Evolutionary conservation across 2,888 invertebrate species (phyloP).

Genomic region (Julus scandinavius): DNA sequence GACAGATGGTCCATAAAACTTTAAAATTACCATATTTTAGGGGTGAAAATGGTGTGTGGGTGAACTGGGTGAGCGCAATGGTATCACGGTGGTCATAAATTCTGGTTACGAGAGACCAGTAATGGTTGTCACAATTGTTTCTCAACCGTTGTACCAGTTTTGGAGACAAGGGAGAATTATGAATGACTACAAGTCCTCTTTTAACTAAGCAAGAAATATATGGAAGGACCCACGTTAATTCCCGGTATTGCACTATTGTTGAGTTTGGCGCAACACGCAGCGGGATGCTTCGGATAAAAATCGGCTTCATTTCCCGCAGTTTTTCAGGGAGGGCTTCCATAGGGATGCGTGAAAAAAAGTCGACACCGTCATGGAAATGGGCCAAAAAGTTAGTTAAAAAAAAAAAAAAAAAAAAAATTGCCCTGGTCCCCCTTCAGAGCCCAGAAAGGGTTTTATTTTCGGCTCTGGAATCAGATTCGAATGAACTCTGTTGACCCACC

Average conservation of each 20-base stretch:
- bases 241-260: no score
- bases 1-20: slow-evolving; percentile 33
- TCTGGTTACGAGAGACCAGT: slow-evolving; percentile 13
- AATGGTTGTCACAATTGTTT: not conserved
- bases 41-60: not conserved
- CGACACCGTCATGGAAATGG: not conserved
- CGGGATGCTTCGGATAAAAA: not conserved
- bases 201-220: no score
- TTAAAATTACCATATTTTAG: not conserved
- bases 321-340: not conserved
- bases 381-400: not conserved
- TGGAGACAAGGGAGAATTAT: no score
- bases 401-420: not conserved
- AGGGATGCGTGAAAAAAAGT: not conserved
- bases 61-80: not conserved
- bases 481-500: slow-evolving; percentile 16
- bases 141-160: not conserved
- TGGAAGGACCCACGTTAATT: no score
- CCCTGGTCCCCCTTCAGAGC: not conserved
- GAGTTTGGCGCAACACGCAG: not conserved
- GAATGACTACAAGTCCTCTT: no score
- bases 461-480: not conserved
- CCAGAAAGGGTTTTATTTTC: not conserved
- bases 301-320: slow-evolving; percentile 4
- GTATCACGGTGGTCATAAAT: not conserved